Evolutionary conservation across 2,888 invertebrate species (phyloP), one percentile per base, ranked within the genome.

Genomic region (Branchinecta sandiegonensis): DNA sequence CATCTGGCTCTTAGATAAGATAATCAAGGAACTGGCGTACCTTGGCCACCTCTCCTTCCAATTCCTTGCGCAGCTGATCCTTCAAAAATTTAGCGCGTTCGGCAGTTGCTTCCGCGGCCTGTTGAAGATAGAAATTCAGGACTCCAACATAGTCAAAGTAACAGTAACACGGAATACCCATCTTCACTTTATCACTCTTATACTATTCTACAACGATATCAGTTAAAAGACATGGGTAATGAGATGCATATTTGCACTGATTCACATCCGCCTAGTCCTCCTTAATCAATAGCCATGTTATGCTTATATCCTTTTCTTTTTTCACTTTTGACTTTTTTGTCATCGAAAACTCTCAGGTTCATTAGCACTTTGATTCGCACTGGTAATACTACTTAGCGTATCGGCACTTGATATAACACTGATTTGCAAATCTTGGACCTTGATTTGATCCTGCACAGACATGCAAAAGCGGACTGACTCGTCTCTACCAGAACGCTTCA

Each of bases 21-120:
- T 3, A 23, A 23, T 23, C 2, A 56, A 14, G 14, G 14, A 56
- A 56, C n/a, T 14, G 56, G 14, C 56, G 8, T n/a, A 56, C 56
- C 56, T 56, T 56, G 56, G 56, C 56, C 9, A 56, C 56, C n/a
- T n/a, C n/a, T 8, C 56, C 56, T 56, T 56, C 56, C n/a, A 56
- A 14, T 56, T 56, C 56, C 14, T 56, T 56, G n/a, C 14, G n/a
- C 56, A 56, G 56, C 14, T 56, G n/a, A 14, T 56, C 56, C 14
- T 56, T 14, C 8, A 56, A 14, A 23, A 23, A 23, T 1, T 23
- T 23, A 23, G 23, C 23, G 23, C 23, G 23, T 23, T 23, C 23
- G 23, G 23, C 3, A 23, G 23, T 23, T 23, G 23, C 23, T 23
- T 23, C 23, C 56, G n/a, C 56, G 9, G 56, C 56, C 56, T 56